phyloP scores from a whole-genome alignment of 2,888 invertebrate genomes.

The Esperia sulphurella region DNA sequence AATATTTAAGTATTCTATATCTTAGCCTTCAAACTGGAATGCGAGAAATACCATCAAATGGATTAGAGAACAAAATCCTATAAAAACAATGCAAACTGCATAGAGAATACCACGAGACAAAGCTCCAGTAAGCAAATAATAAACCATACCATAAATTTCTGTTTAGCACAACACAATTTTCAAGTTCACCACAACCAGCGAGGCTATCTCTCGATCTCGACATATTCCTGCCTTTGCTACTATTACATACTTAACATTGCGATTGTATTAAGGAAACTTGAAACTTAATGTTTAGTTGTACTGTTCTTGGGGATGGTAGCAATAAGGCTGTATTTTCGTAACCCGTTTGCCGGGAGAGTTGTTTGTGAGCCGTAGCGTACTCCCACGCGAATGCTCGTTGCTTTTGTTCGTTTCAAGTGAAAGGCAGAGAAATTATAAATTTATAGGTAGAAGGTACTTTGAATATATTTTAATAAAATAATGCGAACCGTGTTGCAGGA shows the following conservation, averaged over 20 bases:
- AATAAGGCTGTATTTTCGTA: slow-evolving; percentile 32
- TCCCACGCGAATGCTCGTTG: slow-evolving; percentile 62
- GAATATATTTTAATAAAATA: too few relatives aligned
- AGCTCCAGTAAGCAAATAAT: background rate
- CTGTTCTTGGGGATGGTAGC: slow-evolving; percentile 21
- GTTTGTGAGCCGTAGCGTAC: slow-evolving; percentile 54
- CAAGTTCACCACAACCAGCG: slow-evolving; percentile 53
- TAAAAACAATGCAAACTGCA: too few relatives aligned
- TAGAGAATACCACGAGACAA: too few relatives aligned
- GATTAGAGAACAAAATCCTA: too few relatives aligned
- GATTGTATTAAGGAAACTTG: slow-evolving; percentile 6
- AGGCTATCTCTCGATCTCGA: slow-evolving; percentile 54
- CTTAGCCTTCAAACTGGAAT: too few relatives aligned
- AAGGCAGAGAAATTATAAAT: slow-evolving; percentile 1
- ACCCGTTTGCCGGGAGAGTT: slow-evolving; percentile 51
- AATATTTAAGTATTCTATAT: too few relatives aligned
- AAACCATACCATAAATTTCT: background rate
- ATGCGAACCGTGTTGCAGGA: too few relatives aligned
- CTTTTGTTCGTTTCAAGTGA: slow-evolving; percentile 45
- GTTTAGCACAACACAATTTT: slow-evolving; percentile 38
- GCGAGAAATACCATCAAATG: too few relatives aligned
- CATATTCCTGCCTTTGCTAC: slow-evolving; percentile 51
- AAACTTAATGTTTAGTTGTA: slow-evolving; percentile 16
- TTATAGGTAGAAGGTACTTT: too few relatives aligned
- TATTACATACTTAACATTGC: slow-evolving; percentile 24